Evolutionary conservation across 2,113 vertebrate species (phyloP).

Genomic region (Puffinus mauretanicus): DNA sequence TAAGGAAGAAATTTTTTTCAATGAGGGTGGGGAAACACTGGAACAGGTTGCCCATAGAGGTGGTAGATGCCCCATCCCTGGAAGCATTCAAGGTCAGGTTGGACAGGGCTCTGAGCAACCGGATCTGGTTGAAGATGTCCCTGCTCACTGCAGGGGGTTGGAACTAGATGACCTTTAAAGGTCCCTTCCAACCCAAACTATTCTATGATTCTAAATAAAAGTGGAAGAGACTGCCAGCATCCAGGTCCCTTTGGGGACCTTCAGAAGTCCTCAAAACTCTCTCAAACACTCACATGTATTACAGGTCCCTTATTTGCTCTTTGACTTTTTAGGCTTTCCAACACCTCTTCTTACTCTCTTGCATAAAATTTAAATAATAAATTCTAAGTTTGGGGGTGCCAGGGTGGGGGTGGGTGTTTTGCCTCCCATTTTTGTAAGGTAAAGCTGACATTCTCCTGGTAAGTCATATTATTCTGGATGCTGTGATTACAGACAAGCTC

Average conservation of each 20-base stretch:
- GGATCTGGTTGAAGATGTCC: neutral
- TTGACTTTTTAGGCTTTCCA: neutral
- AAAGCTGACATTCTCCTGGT: neutral
- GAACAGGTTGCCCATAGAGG: neutral
- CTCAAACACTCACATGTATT: neutral
- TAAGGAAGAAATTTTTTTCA: neutral
- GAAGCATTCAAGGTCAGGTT: neutral
- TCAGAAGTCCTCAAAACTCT: neutral
- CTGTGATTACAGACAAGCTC: neutral
- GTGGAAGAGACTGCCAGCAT: neutral
- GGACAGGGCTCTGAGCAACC: neutral
- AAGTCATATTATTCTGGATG: neutral
- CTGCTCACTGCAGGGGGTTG: neutral
- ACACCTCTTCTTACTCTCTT: neutral
- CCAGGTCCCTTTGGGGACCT: neutral
- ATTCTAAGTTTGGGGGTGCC: accelerated
- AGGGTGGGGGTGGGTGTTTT: neutral
- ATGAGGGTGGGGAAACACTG: neutral
- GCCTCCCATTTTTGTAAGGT: neutral
- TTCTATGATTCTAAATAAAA: neutral
- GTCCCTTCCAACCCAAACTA: neutral
- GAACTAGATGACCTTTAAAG: neutral
- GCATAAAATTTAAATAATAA: neutral
- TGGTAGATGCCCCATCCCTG: neutral
- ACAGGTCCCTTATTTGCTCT: neutral